Conservation (phyloP, 1,140 invertebrate species). For the Panagrolaimus sp. region DNA sequence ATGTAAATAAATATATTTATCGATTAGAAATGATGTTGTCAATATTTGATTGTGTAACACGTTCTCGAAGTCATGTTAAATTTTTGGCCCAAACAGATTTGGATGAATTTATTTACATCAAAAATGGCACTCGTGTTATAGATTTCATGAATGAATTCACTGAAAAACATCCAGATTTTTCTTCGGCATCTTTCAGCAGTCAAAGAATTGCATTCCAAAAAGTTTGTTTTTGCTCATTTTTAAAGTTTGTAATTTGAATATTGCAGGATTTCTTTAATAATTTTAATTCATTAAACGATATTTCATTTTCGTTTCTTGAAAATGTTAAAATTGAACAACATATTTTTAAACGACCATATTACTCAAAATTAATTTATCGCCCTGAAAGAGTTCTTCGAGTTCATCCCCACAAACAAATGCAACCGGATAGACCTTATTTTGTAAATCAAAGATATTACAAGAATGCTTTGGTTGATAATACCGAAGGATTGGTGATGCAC, state of each 20-base stretch:
- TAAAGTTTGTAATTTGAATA: not conserved
- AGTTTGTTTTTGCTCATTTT: not conserved
- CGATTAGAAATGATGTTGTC: conserved; percentile 28
- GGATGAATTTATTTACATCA: conserved; percentile 23
- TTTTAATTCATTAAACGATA: not conserved
- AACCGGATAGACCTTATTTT: conserved; percentile 11
- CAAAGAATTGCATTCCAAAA: conserved; percentile 18
- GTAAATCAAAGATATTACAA: not conserved
- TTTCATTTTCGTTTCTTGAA: conserved; percentile 1
- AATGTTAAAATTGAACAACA: conserved; percentile 27
- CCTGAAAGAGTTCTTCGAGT: conserved; percentile 26
- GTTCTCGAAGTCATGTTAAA: conserved; percentile 27
- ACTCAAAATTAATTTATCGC: conserved; percentile 25
- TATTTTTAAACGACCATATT: conserved; percentile 27
- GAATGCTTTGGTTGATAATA: not conserved
- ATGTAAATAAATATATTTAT: conserved; percentile 23
- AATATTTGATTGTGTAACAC: conserved; percentile 32
- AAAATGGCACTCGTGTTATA: not conserved
- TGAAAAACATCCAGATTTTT: conserved; percentile 2
- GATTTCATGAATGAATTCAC: conserved; percentile 15
- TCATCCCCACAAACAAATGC: conserved; percentile 14
- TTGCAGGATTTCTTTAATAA: conserved; percentile 9
- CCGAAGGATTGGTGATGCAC: not conserved
- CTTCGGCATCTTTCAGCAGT: conserved; percentile 22
- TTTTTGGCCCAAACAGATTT: conserved; percentile 28